Conservation (phyloP, 2,113 vertebrate species). For the Sinocyclocheilus maitianheensis region DNA sequence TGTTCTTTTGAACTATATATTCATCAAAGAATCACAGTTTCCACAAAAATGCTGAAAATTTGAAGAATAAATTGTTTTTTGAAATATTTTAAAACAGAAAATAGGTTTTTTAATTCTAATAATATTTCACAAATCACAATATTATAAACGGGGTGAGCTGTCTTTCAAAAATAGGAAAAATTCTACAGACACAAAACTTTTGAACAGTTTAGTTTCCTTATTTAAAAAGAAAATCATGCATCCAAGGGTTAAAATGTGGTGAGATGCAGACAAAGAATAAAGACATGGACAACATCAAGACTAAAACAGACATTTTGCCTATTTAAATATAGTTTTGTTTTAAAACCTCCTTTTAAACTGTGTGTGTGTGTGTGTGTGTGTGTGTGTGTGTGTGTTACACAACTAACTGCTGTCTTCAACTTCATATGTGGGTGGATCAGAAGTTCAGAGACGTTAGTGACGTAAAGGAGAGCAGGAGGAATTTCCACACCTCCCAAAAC, state of each 20-base stretch:
- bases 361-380: not conserved
- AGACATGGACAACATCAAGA: not conserved
- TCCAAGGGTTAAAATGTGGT: not conserved
- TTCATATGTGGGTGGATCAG: conserved; percentile 3
- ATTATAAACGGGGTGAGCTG: not conserved
- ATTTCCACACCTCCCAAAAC: conserved; percentile 15
- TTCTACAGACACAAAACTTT: not conserved
- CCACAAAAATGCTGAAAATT: not conserved
- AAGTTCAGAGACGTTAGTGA: conserved; percentile 13
- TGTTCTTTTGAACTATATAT: not conserved
- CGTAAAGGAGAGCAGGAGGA: conserved; percentile 27
- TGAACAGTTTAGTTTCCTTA: not conserved
- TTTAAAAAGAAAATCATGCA: not conserved
- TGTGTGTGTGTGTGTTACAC: not conserved
- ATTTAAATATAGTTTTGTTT: conserved; percentile 6
- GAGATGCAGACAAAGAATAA: not conserved
- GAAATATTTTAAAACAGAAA: not conserved
- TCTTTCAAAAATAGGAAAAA: not conserved
- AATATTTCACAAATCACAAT: not conserved
- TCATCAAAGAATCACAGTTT: not conserved
- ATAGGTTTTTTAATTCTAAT: no score
- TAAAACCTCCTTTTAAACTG: not conserved
- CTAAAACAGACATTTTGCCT: not conserved
- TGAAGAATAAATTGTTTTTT: not conserved
- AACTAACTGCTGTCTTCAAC: not conserved